A percentile compares a stretch with the other conserved stretches of the same genome.
Evolutionary conservation across 2,113 vertebrate species (phyloP).

Genomic region (Oryzias javanicus): DNA sequence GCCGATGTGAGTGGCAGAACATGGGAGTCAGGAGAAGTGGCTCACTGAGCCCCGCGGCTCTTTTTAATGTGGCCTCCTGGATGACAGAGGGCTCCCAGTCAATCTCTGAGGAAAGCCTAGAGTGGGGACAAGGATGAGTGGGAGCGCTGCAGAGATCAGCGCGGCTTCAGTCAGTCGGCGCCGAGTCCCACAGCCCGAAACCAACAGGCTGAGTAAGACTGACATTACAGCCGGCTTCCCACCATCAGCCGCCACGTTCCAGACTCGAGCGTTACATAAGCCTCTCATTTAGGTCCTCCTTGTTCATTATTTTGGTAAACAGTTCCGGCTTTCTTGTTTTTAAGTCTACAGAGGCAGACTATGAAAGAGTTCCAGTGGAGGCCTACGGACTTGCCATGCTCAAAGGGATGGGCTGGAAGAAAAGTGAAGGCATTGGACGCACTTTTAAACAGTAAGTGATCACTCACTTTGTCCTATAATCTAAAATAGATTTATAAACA

Average conservation of each 20-base stretch:
- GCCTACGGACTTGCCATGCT: slow-evolving; percentile 89
- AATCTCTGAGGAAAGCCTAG: slow-evolving; percentile 43
- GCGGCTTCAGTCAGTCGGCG: slow-evolving; percentile 34
- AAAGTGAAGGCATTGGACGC: slow-evolving; percentile 83
- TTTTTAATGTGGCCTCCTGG: slow-evolving; percentile 30
- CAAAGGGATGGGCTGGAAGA: slow-evolving; percentile 91
- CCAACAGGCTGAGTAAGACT: slow-evolving; percentile 53
- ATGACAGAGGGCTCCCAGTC: slow-evolving; percentile 11
- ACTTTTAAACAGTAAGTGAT: slow-evolving; percentile 87
- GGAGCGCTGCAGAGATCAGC: slow-evolving; percentile 30
- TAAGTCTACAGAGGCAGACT: slow-evolving; percentile 85
- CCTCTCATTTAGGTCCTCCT: slow-evolving; percentile 3
- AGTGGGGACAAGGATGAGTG: slow-evolving; percentile 27
- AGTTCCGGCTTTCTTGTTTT: slow-evolving; percentile 15
- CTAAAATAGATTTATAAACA: no score
- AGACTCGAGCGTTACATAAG: slow-evolving; percentile 40
- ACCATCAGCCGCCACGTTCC: slow-evolving; percentile 26
- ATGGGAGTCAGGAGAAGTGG: slow-evolving; percentile 18
- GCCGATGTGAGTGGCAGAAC: slow-evolving; percentile 38
- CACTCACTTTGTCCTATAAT: not conserved
- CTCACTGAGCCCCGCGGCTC: slow-evolving; percentile 29
- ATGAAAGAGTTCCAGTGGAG: slow-evolving; percentile 84
- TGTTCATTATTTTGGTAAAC: slow-evolving; percentile 3
- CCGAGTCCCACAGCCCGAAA: slow-evolving; percentile 52
- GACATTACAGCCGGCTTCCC: slow-evolving; percentile 33